Conservation (phyloP, 1,140 invertebrate genomes). For the Campoletis sonorensis region DNA sequence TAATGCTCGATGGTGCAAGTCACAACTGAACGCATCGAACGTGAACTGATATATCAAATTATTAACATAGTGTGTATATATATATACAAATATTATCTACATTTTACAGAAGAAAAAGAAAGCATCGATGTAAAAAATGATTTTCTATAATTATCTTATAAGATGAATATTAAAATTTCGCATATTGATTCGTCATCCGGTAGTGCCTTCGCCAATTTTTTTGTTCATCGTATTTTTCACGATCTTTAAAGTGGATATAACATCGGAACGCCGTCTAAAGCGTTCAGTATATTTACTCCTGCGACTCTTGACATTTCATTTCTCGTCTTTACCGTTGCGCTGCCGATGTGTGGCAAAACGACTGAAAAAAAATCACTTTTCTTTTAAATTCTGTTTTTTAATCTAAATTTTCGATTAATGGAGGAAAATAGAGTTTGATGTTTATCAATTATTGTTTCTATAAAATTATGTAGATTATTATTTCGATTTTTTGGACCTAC, state of each 20-base stretch:
- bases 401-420: background rate
- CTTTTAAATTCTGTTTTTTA: slow-evolving; percentile 19
- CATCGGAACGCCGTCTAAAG: slow-evolving; percentile 82
- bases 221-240: slow-evolving; percentile 1
- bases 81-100: slow-evolving; percentile 30
- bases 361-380: slow-evolving; percentile 78
- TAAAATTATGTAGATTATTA: too few relatives aligned
- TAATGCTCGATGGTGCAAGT: background rate
- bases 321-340: slow-evolving; percentile 87
- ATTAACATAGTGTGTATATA: slow-evolving; percentile 7
- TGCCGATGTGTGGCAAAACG: slow-evolving; percentile 91
- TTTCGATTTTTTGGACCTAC: slow-evolving; percentile 77
- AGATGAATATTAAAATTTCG: slow-evolving; percentile 33
- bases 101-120: slow-evolving; percentile 43
- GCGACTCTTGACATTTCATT: slow-evolving; percentile 87
- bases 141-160: slow-evolving; percentile 28
- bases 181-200: background rate
- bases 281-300: slow-evolving; percentile 88
- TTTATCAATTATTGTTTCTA: too few relatives aligned
- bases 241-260: slow-evolving; percentile 67
- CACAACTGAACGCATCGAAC: background rate
- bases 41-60: slow-evolving; percentile 42
- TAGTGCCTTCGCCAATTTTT: background rate
- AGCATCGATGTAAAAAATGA: slow-evolving; percentile 31
- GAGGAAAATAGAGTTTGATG: too few relatives aligned